These are phyloP conservation scores for Lycaon pictus DNA, from an alignment of 2,113 vertebrate genomes.

Conservation along the genomic window DNA sequence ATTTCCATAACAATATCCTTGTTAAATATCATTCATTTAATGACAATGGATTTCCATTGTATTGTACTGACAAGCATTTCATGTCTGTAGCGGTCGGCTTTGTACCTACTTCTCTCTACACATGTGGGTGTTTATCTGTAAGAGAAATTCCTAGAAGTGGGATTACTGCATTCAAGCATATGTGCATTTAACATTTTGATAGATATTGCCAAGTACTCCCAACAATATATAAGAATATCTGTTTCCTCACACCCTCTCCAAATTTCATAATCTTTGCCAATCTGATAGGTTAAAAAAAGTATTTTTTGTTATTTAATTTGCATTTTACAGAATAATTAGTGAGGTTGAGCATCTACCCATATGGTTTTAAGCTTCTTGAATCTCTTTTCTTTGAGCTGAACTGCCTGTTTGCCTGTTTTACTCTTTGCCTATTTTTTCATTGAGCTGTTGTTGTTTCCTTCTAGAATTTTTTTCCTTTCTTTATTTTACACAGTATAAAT, in stretches of 20 bases:
- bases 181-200: conserved; percentile 63
- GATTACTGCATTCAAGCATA: conserved; percentile 36
- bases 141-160: conserved; percentile 74
- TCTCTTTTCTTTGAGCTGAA: conserved; percentile 46
- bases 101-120: background rate
- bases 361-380: conserved; percentile 49
- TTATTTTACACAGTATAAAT: background rate
- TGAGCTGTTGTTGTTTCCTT: background rate
- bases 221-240: conserved; percentile 71
- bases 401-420: conserved; percentile 14
- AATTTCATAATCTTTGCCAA: conserved; percentile 71
- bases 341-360: conserved; percentile 57
- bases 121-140: background rate
- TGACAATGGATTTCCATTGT: background rate
- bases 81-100: background rate
- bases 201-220: conserved; percentile 64
- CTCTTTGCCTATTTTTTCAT: background rate
- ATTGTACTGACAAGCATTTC: background rate
- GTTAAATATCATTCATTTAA: background rate
- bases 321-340: conserved; percentile 73
- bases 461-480: background rate
- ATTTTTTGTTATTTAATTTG: conserved; percentile 70
- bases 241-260: conserved; percentile 52
- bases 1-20: background rate
- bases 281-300: conserved; percentile 38